Conservation (phyloP, 1,140 invertebrate genomes). For the Brachionus angularis region DNA sequence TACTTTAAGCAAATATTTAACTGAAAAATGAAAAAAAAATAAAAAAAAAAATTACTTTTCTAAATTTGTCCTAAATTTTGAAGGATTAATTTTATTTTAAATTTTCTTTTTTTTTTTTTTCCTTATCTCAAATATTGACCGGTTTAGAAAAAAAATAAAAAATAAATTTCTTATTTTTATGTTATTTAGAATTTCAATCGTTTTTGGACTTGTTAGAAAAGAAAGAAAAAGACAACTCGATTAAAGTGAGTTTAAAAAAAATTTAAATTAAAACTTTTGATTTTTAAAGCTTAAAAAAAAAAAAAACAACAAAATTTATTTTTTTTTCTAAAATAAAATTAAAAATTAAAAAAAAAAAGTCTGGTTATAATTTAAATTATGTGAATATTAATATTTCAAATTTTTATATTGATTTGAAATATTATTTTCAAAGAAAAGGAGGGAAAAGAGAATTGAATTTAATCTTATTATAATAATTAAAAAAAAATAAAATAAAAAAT, state of each 20-base stretch:
- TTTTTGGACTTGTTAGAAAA: conserved; percentile 43
- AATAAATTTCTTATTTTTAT: conserved; percentile 5
- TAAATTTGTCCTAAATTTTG: too few relatives aligned
- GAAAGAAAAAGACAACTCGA: conserved; percentile 13
- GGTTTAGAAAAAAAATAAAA: too few relatives aligned
- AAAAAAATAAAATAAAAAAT: conserved; percentile 27
- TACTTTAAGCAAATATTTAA: too few relatives aligned
- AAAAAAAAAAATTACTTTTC: neutral
- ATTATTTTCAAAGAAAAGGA: too few relatives aligned
- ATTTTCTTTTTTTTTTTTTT: neutral
- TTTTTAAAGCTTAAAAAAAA: too few relatives aligned
- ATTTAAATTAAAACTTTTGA: neutral
- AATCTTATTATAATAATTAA: conserved; percentile 3
- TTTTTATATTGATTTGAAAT: too few relatives aligned
- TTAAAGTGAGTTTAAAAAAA: conserved; percentile 8
- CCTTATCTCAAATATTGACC: conserved; percentile 15
- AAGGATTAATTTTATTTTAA: too few relatives aligned
- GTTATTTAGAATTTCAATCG: conserved; percentile 39
- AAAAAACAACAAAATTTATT: too few relatives aligned
- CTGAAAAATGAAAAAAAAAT: neutral
- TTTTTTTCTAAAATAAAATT: too few relatives aligned
- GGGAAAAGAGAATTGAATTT: neutral
- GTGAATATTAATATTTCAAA: too few relatives aligned
- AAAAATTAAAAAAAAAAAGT: too few relatives aligned
- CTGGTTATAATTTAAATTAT: too few relatives aligned